Evolutionary conservation across 2,888 invertebrate species (phyloP).

Genomic region (Microdon myrmicae): DNA sequence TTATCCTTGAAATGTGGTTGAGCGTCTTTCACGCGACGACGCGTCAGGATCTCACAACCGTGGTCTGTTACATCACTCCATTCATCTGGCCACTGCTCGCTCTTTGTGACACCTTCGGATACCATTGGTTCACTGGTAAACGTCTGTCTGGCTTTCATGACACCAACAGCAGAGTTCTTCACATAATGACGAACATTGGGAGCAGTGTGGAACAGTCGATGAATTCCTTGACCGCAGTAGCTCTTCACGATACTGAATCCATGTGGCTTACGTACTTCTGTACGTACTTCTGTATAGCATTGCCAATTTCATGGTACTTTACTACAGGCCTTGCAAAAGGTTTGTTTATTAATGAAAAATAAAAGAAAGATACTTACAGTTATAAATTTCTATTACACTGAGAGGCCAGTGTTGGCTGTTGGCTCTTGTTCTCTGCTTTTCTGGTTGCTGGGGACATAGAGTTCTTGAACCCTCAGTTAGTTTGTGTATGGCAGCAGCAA

Average conservation of each 20-base stretch:
- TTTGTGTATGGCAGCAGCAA: no score
- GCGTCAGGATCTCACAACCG: slow-evolving; percentile 92
- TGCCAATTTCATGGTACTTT: slow-evolving; percentile 96
- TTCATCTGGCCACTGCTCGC: slow-evolving; percentile 95
- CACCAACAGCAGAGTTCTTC: slow-evolving; percentile 96
- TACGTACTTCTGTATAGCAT: slow-evolving; percentile 97
- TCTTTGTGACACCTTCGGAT: slow-evolving; percentile 90
- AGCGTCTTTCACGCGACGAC: slow-evolving; percentile 77
- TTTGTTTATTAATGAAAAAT: no score
- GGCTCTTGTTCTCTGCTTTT: no score
- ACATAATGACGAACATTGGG: slow-evolving; percentile 99
- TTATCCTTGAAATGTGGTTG: slow-evolving; percentile 91
- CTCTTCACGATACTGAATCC: slow-evolving; percentile 95
- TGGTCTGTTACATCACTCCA: slow-evolving; percentile 98
- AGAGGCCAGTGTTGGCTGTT: no score
- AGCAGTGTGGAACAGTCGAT: slow-evolving; percentile 95
- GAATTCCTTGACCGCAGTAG: slow-evolving; percentile 99
- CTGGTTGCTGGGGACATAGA: no score
- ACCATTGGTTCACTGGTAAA: slow-evolving; percentile 99
- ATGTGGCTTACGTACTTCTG: no score
- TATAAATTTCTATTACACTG: no score
- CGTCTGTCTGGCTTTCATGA: slow-evolving; percentile 96
- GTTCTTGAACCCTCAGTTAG: no score
- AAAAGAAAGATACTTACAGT: no score
- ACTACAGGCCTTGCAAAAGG: slow-evolving; percentile 78